Evolutionary conservation across 2,113 vertebrate species (phyloP), one percentile per base, ranked within the genome.

Genomic region (Muntiacus reevesi): DNA sequence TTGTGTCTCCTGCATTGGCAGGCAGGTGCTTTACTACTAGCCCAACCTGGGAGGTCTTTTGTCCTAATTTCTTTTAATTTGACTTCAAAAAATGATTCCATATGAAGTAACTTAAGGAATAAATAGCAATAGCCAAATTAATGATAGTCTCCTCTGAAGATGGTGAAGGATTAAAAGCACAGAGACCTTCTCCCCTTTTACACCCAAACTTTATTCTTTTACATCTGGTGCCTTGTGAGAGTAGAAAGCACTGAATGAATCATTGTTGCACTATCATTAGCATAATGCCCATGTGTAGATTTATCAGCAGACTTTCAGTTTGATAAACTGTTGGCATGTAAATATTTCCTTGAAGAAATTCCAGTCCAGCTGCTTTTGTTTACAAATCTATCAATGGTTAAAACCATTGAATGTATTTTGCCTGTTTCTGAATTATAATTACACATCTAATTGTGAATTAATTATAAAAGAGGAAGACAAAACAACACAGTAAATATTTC

Each of bases 311-410:
- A 98, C 98, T 99, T 99, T 98, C 98, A 98, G 94, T 98, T 98
- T 99, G 99, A 99, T 99, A 98, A 99, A 99, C 99, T 99, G 98
- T 98, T 98, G 98, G 98, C 98, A 97, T 99, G 97, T 98, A 99
- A 99, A 99, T 99, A 99, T 99, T 99, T 99, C 98, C 98, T 98
- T 98, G 98, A 99, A 99, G 98, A 99, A 98, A 99, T 99, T 99
- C 97, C 97, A 99, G 98, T 99, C 99, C 99, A 99, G 99, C 98
- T 99, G 99, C 98, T 99, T 99, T 99, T 99, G 99, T 99, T 99
- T 99, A 99, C 98, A 99, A 99, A 99, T 99, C 99, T 99, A 99
- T 99, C 99, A 98, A 98, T 99, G 98, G 98, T 98, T 99, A 99
- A 98, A 98, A 98, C 98, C 97, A 98, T 45, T 92, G 96, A 98